These are phyloP conservation scores for Drosophila ercepeae DNA, from an alignment of 1,140 invertebrate genomes.

Conservation along the genomic window DNA sequence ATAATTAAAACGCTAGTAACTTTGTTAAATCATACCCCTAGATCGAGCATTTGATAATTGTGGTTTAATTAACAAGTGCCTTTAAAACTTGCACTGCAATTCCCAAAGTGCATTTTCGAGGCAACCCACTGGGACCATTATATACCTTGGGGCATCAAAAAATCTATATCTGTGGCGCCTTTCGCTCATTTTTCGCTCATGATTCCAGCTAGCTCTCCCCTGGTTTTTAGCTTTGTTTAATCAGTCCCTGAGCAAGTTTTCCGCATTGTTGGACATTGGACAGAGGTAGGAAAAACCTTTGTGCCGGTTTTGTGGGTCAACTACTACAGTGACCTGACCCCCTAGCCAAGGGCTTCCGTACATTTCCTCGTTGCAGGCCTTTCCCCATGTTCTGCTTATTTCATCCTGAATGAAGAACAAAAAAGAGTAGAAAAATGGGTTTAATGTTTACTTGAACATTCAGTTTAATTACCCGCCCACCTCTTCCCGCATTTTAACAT, in stretches of 20 bases:
- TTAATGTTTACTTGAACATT: conserved; percentile 59
- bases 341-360: conserved; percentile 25
- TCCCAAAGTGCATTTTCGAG: conserved; percentile 3
- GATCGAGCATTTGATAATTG: not conserved
- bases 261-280: conserved; percentile 33
- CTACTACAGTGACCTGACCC: conserved; percentile 42
- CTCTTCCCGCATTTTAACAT: conserved; percentile 5
- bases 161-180: conserved; percentile 16
- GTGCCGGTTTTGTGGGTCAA: conserved; percentile 62
- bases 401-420: conserved; percentile 24
- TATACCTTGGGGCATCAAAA: not conserved
- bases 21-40: not conserved
- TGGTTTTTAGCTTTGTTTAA: conserved; percentile 61
- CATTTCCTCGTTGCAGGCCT: conserved; percentile 12
- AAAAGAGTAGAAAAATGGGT: conserved; percentile 17
- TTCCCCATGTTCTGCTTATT: conserved; percentile 25
- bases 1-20: not conserved
- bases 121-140: conserved; percentile 1
- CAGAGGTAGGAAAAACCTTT: conserved; percentile 34
- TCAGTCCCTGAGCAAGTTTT: conserved; percentile 40
- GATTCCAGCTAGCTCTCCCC: conserved; percentile 3
- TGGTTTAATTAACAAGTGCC: not conserved
- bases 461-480: conserved; percentile 62
- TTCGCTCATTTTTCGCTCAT: conserved; percentile 25
- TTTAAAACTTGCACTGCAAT: not conserved